phyloP scores from a whole-genome alignment of 2,888 invertebrate species.

The Leptinotarsa haldemani region DNA sequence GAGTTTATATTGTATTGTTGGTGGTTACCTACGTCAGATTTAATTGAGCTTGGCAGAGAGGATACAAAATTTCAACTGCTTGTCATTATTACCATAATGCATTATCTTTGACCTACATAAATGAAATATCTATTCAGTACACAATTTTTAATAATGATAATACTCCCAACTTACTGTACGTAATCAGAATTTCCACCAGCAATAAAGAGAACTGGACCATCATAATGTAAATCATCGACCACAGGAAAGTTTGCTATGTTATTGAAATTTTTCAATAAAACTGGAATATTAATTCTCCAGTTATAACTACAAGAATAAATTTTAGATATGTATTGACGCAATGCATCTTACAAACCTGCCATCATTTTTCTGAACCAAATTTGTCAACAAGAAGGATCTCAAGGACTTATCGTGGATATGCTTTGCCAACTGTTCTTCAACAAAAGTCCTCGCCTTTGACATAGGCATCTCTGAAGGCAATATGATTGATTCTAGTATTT shows the following conservation, averaged over 20 bases:
- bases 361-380: slow-evolving; percentile 71
- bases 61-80: no score
- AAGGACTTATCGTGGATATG: slow-evolving; percentile 71
- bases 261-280: slow-evolving; percentile 75
- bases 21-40: no score
- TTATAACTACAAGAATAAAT: slow-evolving; percentile 65
- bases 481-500: slow-evolving; percentile 73
- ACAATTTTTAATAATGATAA: neutral
- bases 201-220: slow-evolving; percentile 83
- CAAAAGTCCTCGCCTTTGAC: slow-evolving; percentile 76
- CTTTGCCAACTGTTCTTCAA: slow-evolving; percentile 74
- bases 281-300: slow-evolving; percentile 86
- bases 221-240: slow-evolving; percentile 53
- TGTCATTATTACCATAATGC: no score
- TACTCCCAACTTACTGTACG: slow-evolving; percentile 71
- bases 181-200: slow-evolving; percentile 87
- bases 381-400: slow-evolving; percentile 85
- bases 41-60: no score
- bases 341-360: slow-evolving; percentile 53
- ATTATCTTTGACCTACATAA: no score
- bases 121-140: no score
- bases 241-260: slow-evolving; percentile 76
- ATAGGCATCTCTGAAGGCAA: slow-evolving; percentile 74
- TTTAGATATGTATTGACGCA: neutral
- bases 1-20: no score